Conservation (phyloP, 2,888 invertebrate genomes). For the Pherbina coryleti region DNA sequence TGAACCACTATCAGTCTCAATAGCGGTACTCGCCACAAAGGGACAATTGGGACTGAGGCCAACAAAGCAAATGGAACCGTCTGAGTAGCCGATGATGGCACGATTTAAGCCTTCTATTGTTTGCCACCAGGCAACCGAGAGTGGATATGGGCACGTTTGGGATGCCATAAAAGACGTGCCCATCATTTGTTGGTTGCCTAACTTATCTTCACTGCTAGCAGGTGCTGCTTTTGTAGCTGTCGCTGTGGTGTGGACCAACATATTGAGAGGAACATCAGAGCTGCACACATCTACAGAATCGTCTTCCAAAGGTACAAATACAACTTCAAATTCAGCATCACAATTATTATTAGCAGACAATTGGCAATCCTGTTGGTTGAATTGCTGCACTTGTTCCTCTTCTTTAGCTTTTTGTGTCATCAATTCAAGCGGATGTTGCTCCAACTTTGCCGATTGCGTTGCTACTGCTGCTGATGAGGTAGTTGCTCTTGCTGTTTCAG, state of each 20-base stretch:
- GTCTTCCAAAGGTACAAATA: slow-evolving; percentile 38
- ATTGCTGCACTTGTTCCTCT: not conserved
- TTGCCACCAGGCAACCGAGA: slow-evolving; percentile 82
- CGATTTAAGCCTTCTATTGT: slow-evolving; percentile 79
- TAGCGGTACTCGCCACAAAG: slow-evolving; percentile 68
- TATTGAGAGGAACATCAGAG: slow-evolving; percentile 63
- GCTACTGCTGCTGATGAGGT: slow-evolving; percentile 29
- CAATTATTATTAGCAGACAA: not conserved
- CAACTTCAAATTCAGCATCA: slow-evolving; percentile 42
- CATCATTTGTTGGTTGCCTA: slow-evolving; percentile 64
- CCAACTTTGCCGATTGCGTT: slow-evolving; percentile 1
- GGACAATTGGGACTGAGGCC: slow-evolving; percentile 69
- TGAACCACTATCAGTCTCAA: slow-evolving; percentile 66
- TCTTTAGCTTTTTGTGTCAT: not conserved
- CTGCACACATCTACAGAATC: slow-evolving; percentile 53
- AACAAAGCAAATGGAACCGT: slow-evolving; percentile 72
- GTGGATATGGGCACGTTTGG: slow-evolving; percentile 71
- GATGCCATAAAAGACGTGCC: slow-evolving; percentile 67
- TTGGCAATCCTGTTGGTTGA: not conserved
- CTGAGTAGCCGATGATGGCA: slow-evolving; percentile 79
- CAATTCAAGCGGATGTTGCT: not conserved
- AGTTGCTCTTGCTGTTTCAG: slow-evolving; percentile 16
- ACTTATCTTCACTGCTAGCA: slow-evolving; percentile 49
- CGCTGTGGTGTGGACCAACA: slow-evolving; percentile 53
- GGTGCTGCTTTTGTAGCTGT: slow-evolving; percentile 48